Conservation (phyloP, 2,113 vertebrate genomes). For the Salminus brasiliensis region DNA sequence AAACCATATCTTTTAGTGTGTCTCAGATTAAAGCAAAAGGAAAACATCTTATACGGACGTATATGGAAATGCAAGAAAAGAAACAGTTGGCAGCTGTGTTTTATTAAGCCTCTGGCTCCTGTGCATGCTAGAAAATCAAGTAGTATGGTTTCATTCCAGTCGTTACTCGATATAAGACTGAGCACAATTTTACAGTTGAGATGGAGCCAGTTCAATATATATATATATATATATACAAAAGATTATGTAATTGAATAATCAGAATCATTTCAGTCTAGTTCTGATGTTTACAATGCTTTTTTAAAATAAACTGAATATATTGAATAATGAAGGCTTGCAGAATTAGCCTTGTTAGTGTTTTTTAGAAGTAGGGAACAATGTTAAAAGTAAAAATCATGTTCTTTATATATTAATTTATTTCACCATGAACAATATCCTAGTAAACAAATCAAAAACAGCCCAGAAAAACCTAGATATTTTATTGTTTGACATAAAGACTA, state of each 20-base stretch:
- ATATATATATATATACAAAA: neutral
- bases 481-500: neutral
- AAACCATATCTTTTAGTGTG: slow-evolving; percentile 37
- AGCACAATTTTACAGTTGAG: neutral
- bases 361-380: neutral
- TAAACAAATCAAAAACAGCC: neutral
- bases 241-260: neutral
- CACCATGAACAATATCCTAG: neutral
- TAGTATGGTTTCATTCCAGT: neutral
- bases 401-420: neutral
- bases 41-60: neutral
- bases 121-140: neutral
- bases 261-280: neutral
- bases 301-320: neutral
- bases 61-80: neutral
- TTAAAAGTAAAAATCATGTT: neutral
- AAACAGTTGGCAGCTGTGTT: neutral
- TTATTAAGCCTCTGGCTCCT: neutral
- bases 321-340: neutral
- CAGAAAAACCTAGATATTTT: neutral
- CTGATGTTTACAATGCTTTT: neutral
- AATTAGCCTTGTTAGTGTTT: neutral
- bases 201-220: neutral
- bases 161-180: neutral
- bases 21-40: neutral